phyloP scores from a whole-genome alignment of 2,888 invertebrate genomes.

The Bombylius discolor region DNA sequence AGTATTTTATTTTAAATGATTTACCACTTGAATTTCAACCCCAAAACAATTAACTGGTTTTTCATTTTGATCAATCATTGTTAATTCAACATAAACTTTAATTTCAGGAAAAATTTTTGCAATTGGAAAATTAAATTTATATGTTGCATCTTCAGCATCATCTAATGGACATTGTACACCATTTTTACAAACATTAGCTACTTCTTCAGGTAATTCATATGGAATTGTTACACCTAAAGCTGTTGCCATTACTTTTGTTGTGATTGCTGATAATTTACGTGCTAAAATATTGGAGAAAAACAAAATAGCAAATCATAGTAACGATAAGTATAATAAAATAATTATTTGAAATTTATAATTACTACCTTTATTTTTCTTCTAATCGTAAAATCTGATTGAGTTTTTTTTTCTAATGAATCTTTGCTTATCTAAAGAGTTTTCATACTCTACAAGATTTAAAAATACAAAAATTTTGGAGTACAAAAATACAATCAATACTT shows the following conservation, averaged over 20 bases:
- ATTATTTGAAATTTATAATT: no score
- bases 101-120: conserved; percentile 6
- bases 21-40: neutral
- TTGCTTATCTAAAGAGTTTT: no score
- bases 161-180: conserved; percentile 15
- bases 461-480: no score
- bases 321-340: no score
- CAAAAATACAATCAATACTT: no score
- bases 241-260: conserved; percentile 15
- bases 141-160: conserved; percentile 13
- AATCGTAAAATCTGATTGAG: no score
- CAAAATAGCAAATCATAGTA: no score
- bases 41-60: neutral
- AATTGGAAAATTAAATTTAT: conserved; percentile 14
- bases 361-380: no score
- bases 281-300: neutral
- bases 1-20: neutral
- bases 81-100: conserved; percentile 1
- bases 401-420: no score
- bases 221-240: conserved; percentile 13
- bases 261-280: neutral
- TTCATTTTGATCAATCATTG: neutral
- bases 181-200: conserved; percentile 14
- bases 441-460: no score
- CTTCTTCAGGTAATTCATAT: conserved; percentile 15